These are phyloP conservation scores for Steatocranus sp. DNA, from an alignment of 2,797 vertebrate species.

Conservation along the genomic window DNA sequence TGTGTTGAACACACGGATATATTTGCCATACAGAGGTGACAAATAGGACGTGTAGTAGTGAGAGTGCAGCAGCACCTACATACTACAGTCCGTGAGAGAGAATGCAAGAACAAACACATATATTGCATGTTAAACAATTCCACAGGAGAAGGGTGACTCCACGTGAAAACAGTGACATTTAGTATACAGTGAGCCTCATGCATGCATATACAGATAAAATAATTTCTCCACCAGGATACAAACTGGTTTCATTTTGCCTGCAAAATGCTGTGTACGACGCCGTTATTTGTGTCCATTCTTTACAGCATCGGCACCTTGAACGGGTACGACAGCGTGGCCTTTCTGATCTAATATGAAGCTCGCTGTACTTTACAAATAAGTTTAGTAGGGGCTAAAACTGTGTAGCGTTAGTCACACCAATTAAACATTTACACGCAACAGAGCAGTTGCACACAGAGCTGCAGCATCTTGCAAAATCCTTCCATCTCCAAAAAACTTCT, in stretches of 20 bases:
- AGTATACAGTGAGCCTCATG: conserved; percentile 60
- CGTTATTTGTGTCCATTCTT: background rate
- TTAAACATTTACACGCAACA: background rate
- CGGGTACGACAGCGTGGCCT: background rate
- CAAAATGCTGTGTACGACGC: background rate
- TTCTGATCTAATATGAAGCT: conserved; percentile 38
- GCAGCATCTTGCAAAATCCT: conserved; percentile 7
- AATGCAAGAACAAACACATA: conserved; percentile 47
- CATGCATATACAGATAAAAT: background rate
- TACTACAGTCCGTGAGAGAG: conserved; percentile 34
- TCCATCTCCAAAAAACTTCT: background rate
- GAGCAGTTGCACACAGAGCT: conserved; percentile 32
- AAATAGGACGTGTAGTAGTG: conserved; percentile 33
- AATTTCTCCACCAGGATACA: background rate
- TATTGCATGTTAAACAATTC: background rate
- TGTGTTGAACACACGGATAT: conserved; percentile 59
- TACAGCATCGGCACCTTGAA: background rate
- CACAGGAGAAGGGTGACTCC: background rate
- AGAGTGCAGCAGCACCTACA: conserved; percentile 34
- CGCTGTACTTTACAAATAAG: conserved; percentile 40
- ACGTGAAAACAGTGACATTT: background rate
- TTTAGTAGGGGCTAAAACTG: conserved; percentile 16
- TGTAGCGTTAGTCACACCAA: conserved; percentile 20
- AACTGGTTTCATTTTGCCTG: background rate
- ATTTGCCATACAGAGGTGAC: conserved; percentile 34